Evolutionary conservation across 2,113 vertebrate genomes (phyloP), one percentile per base, ranked within the genome.

Genomic region (Toxotes jaculatrix): DNA sequence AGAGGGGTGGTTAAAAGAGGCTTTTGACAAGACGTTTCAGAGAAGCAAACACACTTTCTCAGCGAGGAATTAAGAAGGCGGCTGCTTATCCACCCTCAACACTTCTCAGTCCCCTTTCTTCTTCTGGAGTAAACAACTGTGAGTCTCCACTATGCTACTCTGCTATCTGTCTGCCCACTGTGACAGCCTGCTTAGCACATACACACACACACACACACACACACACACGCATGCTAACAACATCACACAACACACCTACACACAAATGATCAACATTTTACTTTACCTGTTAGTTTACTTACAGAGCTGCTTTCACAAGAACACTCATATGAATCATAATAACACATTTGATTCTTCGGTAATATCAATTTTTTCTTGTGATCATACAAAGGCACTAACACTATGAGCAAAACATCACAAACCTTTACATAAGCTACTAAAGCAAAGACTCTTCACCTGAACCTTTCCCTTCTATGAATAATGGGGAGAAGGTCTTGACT

Each of bases 81-180:
- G 69, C 72, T 84, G 78, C 87, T 90, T 87, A 90, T 89, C 85
- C 80, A 0, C 60, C 68, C 86, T 91, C 79, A 78, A 87, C 87
- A 89, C 83, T 72, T 86, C 85, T 82, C 66, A 51, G 65, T 68
- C 76, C 73, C 27, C 60, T 64, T 73, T 83, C 69, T 79, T 85
- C 80, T 70, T 78, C 70, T 51, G 61, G 66, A 85, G 85, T 90
- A 92, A 91, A 89, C 88, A 88, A 86, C 79, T 77, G 64, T 59
- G 81, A 80, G 80, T 60, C 63, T 85, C 61, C 31, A 83, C 71
- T 38, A 16, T 70, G 82, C 82, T 79, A 71, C 70, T 79, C 36
- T 72, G 51, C 53, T 77, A 82, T 84, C 83, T 82, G 77, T 31
- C 82, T 65, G 53, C 76, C 77, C 85, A 68, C 69, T 72, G 53